A percentile compares a stretch with the other conserved stretches of the same genome.
phyloP scores from a whole-genome alignment of 2,797 vertebrate species.

The Antrozous pallidus region DNA sequence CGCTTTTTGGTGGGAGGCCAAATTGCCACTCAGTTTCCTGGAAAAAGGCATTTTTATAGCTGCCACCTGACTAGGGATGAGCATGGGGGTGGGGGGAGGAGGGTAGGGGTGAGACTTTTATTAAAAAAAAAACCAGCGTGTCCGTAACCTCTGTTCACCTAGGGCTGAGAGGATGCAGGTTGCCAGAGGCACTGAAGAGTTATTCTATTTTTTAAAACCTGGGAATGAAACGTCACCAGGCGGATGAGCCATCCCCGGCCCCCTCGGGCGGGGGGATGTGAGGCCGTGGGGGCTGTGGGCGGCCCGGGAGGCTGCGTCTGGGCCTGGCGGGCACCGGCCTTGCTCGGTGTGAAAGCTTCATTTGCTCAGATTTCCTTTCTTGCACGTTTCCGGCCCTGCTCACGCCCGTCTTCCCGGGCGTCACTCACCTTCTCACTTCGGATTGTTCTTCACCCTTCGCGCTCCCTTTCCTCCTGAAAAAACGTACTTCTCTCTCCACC shows the following conservation, averaged over 20 bases:
- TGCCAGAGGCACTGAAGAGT: constrained; percentile 37
- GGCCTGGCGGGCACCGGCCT: fast-evolving
- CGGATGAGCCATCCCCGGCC: not conserved
- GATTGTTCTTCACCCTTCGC: not conserved
- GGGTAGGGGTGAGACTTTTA: too few species aligned
- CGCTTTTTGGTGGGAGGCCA: not conserved
- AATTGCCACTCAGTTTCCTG: not conserved
- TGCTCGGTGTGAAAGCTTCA: not conserved
- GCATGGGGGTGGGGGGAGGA: not conserved
- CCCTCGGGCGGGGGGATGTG: not conserved
- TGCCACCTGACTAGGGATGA: too few species aligned
- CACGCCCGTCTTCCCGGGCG: not conserved
- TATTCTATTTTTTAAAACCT: constrained; percentile 2
- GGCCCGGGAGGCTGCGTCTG: too few species aligned
- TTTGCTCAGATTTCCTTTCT: not conserved
- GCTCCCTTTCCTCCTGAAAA: not conserved
- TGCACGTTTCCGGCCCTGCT: not conserved
- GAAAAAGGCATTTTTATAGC: not conserved
- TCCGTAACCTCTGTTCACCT: constrained; percentile 1
- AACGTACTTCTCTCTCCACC: not conserved
- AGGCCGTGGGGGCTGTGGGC: not conserved
- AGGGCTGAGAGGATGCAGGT: constrained; percentile 6
- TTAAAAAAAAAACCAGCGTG: not conserved
- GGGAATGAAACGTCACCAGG: constrained; percentile 27
- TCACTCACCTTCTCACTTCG: fast-evolving